Conservation (phyloP, 2,113 vertebrate genomes). For the Strix uralensis region DNA sequence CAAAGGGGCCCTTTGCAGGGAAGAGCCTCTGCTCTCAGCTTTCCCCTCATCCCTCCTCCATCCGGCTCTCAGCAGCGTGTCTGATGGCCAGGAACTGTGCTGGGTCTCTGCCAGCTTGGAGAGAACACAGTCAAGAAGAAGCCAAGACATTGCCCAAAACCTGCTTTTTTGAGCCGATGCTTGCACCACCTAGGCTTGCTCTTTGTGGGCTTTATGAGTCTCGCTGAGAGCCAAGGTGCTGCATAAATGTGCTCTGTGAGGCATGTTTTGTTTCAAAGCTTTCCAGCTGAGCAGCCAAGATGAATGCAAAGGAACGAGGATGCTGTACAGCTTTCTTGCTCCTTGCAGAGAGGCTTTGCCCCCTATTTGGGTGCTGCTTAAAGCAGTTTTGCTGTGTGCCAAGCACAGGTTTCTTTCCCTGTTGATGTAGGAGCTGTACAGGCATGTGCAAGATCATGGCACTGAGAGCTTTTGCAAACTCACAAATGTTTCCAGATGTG, state of each 20-base stretch:
- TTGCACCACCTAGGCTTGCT: neutral
- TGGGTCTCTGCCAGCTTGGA: neutral
- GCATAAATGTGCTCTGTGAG: neutral
- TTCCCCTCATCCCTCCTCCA: neutral
- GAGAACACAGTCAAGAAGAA: neutral
- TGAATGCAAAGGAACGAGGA: neutral
- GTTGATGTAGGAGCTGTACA: neutral
- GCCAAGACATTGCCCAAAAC: neutral
- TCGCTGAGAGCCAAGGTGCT: neutral
- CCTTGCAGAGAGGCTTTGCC: neutral
- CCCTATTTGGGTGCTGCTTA: neutral
- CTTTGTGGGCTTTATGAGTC: neutral
- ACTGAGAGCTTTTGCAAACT: neutral
- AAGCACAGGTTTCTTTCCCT: neutral
- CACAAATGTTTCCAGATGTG: neutral
- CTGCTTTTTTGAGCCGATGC: neutral
- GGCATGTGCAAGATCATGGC: accelerated
- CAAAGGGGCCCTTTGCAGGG: slow-evolving; percentile 8
- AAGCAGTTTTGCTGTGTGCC: neutral
- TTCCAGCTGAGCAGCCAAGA: neutral
- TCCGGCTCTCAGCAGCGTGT: accelerated
- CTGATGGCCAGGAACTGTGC: accelerated
- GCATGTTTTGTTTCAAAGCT: neutral
- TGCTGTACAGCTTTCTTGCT: neutral
- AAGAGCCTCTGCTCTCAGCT: neutral